phyloP scores from a whole-genome alignment of 2,113 vertebrate genomes.

The Sinosuthora webbiana region DNA sequence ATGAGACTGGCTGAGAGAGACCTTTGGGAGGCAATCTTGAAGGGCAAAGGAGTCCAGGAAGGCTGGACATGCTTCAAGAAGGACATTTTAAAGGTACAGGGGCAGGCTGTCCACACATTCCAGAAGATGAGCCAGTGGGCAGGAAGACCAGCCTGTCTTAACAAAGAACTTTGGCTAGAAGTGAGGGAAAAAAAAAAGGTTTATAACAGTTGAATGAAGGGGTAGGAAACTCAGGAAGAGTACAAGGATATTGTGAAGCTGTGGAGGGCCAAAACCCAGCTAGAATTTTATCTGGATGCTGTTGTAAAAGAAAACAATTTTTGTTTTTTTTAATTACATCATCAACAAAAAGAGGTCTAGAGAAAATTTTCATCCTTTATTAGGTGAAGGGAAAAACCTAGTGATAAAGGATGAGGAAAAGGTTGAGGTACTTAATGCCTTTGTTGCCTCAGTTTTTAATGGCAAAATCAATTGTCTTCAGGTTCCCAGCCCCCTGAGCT shows the following conservation, averaged over 20 bases:
- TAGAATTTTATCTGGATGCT: neutral
- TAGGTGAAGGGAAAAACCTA: neutral
- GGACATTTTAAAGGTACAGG: neutral
- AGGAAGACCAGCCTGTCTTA: neutral
- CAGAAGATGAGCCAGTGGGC: neutral
- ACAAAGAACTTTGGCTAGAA: neutral
- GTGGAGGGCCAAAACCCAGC: neutral
- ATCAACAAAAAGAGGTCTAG: neutral
- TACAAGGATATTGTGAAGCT: neutral
- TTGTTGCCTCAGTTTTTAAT: neutral
- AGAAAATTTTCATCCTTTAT: neutral
- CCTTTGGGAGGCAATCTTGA: neutral
- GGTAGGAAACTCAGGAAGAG: neutral
- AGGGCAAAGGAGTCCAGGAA: neutral
- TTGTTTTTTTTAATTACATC: neutral
- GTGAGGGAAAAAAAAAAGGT: accelerated
- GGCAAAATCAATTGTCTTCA: neutral
- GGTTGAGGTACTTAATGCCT: neutral
- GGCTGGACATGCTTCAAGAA: neutral
- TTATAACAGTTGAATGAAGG: neutral
- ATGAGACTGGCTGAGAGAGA: neutral
- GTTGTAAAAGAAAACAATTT: neutral
- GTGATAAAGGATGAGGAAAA: neutral
- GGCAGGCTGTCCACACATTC: neutral
- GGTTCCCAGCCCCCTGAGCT: neutral